Percentiles rank a stretch among this genome's conserved stretches.
Conservation (phyloP, 2,113 vertebrate species). For the Motacilla tschutschensis region DNA sequence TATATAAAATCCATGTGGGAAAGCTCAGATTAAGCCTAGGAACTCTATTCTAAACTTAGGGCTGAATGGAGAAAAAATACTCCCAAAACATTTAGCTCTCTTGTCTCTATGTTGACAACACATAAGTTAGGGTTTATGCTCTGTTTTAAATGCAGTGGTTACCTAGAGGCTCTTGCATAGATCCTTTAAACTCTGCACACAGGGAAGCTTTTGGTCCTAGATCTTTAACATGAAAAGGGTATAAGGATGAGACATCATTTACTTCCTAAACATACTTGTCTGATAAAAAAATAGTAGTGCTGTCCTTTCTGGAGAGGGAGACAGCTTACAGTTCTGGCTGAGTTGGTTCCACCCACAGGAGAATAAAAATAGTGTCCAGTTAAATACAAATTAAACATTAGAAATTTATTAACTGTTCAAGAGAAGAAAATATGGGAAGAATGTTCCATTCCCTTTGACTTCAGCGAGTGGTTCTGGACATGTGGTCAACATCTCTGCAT, state of each 20-base stretch:
- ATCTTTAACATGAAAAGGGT: background rate
- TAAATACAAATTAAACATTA: slow-evolving; percentile 12
- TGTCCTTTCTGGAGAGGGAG: background rate
- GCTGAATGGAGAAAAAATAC: background rate
- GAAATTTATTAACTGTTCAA: background rate
- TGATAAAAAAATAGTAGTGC: background rate
- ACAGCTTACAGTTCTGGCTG: slow-evolving; percentile 14
- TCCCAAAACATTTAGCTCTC: background rate
- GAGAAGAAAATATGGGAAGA: background rate
- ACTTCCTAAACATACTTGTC: background rate
- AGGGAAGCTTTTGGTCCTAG: background rate
- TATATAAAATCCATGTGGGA: background rate
- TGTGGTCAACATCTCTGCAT: background rate
- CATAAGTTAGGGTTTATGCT: background rate
- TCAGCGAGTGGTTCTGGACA: background rate
- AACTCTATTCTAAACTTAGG: background rate
- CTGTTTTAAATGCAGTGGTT: background rate
- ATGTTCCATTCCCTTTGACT: background rate
- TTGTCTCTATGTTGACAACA: background rate
- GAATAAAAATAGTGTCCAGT: background rate
- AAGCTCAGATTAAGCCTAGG: background rate
- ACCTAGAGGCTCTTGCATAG: background rate
- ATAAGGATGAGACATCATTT: background rate
- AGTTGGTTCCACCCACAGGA: slow-evolving; percentile 7
- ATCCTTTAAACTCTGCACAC: background rate